phyloP scores from a whole-genome alignment of 2,888 invertebrate species.

The Heteromurus nitidus region DNA sequence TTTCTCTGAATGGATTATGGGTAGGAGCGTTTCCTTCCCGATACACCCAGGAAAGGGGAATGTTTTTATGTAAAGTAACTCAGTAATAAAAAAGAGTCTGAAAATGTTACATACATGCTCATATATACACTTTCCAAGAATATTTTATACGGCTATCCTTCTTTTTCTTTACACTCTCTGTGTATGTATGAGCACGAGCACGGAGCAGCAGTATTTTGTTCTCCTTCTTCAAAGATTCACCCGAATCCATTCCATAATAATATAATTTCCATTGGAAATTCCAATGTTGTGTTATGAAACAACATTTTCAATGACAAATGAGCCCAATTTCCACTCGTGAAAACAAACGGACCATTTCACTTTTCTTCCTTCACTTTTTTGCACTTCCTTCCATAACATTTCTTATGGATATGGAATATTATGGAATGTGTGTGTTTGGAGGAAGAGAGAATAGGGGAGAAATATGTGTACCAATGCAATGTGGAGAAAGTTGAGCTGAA shows the following conservation, averaged over 20 bases:
- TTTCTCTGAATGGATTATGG: slow-evolving; percentile 53
- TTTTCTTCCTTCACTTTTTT: slow-evolving; percentile 21
- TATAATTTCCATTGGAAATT: slow-evolving; percentile 62
- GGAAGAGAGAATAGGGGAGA: slow-evolving; percentile 36
- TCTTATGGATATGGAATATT: slow-evolving; percentile 42
- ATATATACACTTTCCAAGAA: no score
- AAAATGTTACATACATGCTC: no score
- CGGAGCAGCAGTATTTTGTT: slow-evolving; percentile 28
- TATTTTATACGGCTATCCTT: no score
- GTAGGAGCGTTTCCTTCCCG: slow-evolving; percentile 57
- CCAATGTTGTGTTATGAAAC: slow-evolving; percentile 55
- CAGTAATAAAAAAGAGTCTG: slow-evolving; percentile 28
- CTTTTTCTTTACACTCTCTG: no score
- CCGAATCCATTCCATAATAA: slow-evolving; percentile 40
- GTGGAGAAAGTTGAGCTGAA: slow-evolving; percentile 46
- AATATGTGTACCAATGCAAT: slow-evolving; percentile 24
- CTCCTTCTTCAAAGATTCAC: slow-evolving; percentile 54
- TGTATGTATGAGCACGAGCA: no score
- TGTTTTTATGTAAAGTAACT: slow-evolving; percentile 47
- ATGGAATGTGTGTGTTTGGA: slow-evolving; percentile 33
- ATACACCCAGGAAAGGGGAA: slow-evolving; percentile 43
- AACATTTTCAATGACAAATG: slow-evolving; percentile 68
- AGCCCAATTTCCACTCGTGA: slow-evolving; percentile 64
- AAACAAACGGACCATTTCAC: slow-evolving; percentile 52
- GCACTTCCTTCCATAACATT: slow-evolving; percentile 41